Conservation (phyloP, 2,888 invertebrate genomes). For the Hyposoter dolosus region DNA sequence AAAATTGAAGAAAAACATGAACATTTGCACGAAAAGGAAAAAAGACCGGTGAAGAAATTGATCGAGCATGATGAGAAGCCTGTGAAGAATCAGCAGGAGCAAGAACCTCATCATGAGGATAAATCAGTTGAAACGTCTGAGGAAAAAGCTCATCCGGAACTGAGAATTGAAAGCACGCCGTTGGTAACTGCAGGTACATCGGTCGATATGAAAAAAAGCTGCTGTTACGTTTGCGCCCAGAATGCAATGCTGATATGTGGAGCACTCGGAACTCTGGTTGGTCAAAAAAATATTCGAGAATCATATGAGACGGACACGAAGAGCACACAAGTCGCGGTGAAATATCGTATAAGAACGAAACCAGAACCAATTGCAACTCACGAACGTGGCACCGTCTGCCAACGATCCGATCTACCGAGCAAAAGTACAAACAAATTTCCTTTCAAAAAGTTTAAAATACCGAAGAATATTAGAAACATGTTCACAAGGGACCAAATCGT, state of each 20-base stretch:
- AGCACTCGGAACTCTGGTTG: slow-evolving; percentile 25
- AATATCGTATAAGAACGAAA: slow-evolving; percentile 60
- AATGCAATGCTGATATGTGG: slow-evolving; percentile 71
- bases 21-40: not conserved
- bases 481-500: slow-evolving; percentile 65
- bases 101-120: not conserved
- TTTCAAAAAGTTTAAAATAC: slow-evolving; percentile 45
- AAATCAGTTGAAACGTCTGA: not conserved
- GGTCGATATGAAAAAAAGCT: slow-evolving; percentile 72
- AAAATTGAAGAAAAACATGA: not conserved
- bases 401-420: slow-evolving; percentile 11
- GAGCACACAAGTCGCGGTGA: slow-evolving; percentile 64
- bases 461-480: slow-evolving; percentile 53
- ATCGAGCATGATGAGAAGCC: not conserved
- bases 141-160: not conserved
- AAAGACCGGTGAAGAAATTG: not conserved
- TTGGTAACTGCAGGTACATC: slow-evolving; percentile 32
- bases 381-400: slow-evolving; percentile 70
- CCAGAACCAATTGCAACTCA: slow-evolving; percentile 70
- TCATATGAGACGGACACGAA: slow-evolving; percentile 53
- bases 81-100: not conserved
- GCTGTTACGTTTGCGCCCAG: slow-evolving; percentile 75
- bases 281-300: slow-evolving; percentile 27
- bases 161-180: not conserved
- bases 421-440: slow-evolving; percentile 9